Base-by-base conservation (phyloP, 2,888 invertebrate species). In the Macrosiphum euphorbiae region DNA sequence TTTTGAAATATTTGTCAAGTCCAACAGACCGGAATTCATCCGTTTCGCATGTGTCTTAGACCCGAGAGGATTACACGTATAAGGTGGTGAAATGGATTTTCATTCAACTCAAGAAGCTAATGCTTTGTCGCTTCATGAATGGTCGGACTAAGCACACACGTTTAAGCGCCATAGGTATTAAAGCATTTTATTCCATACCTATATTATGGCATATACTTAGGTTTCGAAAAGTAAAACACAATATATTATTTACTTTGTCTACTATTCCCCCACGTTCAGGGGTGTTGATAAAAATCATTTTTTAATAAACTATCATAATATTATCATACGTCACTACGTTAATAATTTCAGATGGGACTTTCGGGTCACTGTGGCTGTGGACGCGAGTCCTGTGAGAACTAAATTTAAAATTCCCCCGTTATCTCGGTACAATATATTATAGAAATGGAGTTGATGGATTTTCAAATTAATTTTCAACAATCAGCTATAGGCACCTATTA, bases 51-150 rank as follows among this genome's bases (percentile, higher is more conserved):
- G 35, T 92, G 61, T 86, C 61, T 92, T 87, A 87, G 86, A 47
- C 86, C 61, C 26, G 47, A 92, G 61, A 92, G 61, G 86, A 92
- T 92, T 92, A 92, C 86, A 10, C 47, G 47, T 44, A 61, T 78
- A 47, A 47, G 24, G 47, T 92, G 86, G 7, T 35, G 86, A 92
- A 58, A 86, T 91, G 35, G 86, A 86, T 91, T 91, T 91, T 47
- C 91, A 47, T 91, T 91, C 47, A 35, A 91, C 47, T 44, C 85
- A n/a, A 91, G 55, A 85, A 85, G 90, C 52, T 55, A 91, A 84
- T 44, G 20, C 84, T 44, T 24, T 41, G 55, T 55, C 44, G 44
- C 26, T 85, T 26, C 28, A 78, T 78, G 28, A 50, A 67, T 50
- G n/a, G 67, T n/a, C 67, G 67, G 35, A 55, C 52, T 78, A 35